Evolutionary conservation across 2,797 vertebrate genomes (phyloP).

Genomic region (Myotis findleyi): DNA sequence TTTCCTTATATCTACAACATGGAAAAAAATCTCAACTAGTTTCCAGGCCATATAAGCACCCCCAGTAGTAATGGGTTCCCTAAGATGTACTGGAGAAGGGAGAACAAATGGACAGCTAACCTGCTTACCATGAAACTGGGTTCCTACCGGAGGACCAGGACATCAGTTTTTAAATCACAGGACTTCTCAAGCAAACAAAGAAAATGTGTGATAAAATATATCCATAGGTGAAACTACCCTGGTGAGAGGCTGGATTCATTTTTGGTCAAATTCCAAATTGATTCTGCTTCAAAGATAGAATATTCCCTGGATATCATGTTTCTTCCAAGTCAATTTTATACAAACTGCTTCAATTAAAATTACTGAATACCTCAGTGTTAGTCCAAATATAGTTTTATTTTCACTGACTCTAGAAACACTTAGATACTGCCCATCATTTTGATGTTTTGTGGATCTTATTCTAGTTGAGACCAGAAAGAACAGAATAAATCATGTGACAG

Average conservation of each 20-base stretch:
- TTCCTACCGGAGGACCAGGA: background rate
- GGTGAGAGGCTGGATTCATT: background rate
- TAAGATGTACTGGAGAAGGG: background rate
- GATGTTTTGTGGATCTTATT: background rate
- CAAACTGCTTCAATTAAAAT: slow-evolving; percentile 14
- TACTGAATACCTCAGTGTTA: background rate
- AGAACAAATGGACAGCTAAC: background rate
- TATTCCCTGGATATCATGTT: background rate
- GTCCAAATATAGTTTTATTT: slow-evolving; percentile 48
- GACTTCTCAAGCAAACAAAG: background rate
- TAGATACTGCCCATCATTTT: background rate
- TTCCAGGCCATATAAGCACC: background rate
- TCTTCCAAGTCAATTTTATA: background rate
- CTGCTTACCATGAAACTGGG: background rate
- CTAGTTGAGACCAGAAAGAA: background rate
- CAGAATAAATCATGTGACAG: background rate
- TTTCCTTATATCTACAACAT: background rate
- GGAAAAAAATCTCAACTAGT: background rate
- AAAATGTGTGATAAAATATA: background rate
- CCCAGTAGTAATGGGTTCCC: background rate
- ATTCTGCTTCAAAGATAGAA: background rate
- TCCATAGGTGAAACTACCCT: background rate
- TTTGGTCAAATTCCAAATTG: slow-evolving; percentile 29
- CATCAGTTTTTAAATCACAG: background rate
- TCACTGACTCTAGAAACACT: background rate